Evolutionary conservation across 2,888 invertebrate genomes (phyloP).

Genomic region (Lithosia quadra): DNA sequence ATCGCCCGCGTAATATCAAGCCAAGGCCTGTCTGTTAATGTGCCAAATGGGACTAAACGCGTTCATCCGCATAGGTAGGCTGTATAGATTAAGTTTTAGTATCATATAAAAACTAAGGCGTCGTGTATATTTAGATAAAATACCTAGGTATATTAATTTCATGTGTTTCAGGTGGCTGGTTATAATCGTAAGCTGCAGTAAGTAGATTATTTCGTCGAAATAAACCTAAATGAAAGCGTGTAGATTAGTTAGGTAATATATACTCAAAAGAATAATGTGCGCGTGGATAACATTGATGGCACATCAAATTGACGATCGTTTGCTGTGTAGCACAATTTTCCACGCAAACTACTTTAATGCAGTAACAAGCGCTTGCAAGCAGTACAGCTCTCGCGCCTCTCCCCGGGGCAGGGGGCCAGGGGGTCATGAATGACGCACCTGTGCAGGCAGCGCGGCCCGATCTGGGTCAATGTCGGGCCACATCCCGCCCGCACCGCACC

Average conservation of each 20-base stretch:
- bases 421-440: constrained; percentile 74
- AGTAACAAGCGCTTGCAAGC: constrained; percentile 49
- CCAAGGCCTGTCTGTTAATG: constrained; percentile 34
- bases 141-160: too few relatives aligned
- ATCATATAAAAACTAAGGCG: constrained; percentile 23
- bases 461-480: constrained; percentile 77
- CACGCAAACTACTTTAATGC: constrained; percentile 49
- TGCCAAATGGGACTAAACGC: constrained; percentile 29
- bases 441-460: constrained; percentile 59
- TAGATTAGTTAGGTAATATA: too few relatives aligned
- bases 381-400: constrained; percentile 25
- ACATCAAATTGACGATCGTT: not conserved
- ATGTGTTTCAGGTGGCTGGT: too few relatives aligned
- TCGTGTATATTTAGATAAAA: too few relatives aligned
- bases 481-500: constrained; percentile 25
- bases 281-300: not conserved
- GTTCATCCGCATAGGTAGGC: not conserved
- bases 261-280: not conserved
- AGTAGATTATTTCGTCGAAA: too few relatives aligned
- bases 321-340: constrained; percentile 43
- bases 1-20: constrained; percentile 37
- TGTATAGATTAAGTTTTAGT: constrained; percentile 22
- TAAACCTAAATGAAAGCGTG: not conserved
- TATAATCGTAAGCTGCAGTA: too few relatives aligned
- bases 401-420: constrained; percentile 27